phyloP scores from a whole-genome alignment of 2,888 invertebrate genomes.

The Eretmocerus hayati region DNA sequence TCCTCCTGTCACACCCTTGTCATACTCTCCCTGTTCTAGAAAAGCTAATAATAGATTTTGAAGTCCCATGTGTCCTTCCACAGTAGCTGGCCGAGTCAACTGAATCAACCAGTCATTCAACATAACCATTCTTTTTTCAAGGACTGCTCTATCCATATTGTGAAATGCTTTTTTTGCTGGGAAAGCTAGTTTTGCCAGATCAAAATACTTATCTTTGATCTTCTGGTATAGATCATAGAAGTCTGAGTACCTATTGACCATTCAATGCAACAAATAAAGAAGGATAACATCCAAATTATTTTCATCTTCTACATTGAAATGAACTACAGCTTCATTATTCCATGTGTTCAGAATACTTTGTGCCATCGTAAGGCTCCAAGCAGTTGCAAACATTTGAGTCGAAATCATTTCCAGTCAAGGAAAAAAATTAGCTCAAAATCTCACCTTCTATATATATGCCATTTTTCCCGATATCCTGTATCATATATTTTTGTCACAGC shows the following conservation, averaged over 20 bases:
- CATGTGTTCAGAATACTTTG: no score
- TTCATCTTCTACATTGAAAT: no score
- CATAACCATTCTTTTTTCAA: conserved; percentile 78
- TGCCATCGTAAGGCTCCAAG: no score
- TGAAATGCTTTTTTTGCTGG: conserved; percentile 93
- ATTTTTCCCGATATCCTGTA: conserved; percentile 65
- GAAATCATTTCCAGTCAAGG: background rate
- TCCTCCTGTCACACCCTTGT: conserved; percentile 56
- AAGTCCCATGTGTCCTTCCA: conserved; percentile 57
- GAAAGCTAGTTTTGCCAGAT: conserved; percentile 69
- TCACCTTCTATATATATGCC: conserved; percentile 80
- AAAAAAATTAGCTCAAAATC: background rate
- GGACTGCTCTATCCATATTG: conserved; percentile 76
- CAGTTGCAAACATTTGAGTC: background rate
- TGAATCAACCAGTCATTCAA: conserved; percentile 74
- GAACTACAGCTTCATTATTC: no score
- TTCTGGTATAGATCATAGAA: conserved; percentile 83
- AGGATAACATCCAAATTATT: background rate
- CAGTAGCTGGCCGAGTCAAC: conserved; percentile 56
- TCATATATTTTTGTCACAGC: conserved; percentile 65
- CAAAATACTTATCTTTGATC: conserved; percentile 77
- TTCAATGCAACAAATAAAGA: background rate
- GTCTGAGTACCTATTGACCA: conserved; percentile 64
- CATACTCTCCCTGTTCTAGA: conserved; percentile 65
- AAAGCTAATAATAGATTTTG: conserved; percentile 58